Percentiles rank a stretch among this genome's conserved stretches.
Evolutionary conservation across 2,888 invertebrate genomes (phyloP).

Genomic region (Euzophera pinguis): DNA sequence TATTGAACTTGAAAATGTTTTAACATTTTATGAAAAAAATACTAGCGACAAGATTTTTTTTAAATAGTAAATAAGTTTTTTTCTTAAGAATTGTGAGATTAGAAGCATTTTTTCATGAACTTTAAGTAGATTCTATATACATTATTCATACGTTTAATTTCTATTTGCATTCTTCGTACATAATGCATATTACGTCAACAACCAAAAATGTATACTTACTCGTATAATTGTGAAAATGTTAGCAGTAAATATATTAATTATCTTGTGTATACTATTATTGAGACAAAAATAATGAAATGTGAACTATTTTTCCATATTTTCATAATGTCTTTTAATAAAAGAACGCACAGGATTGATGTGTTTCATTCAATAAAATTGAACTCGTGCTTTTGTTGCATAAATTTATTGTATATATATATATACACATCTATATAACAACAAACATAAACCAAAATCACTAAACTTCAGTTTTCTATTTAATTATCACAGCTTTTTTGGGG

Average conservation of each 20-base stretch:
- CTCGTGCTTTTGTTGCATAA: constrained; percentile 21
- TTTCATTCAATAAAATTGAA: constrained; percentile 33
- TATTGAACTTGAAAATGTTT: too few relatives aligned
- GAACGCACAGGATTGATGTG: constrained; percentile 29
- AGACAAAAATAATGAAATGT: constrained; percentile 29
- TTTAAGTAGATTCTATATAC: too few relatives aligned
- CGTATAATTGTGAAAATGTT: constrained; percentile 18
- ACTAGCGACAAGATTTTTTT: too few relatives aligned
- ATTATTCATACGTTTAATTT: too few relatives aligned
- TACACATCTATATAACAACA: constrained; percentile 22
- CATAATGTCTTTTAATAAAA: constrained; percentile 44
- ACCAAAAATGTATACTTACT: constrained; percentile 23
- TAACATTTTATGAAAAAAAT: too few relatives aligned
- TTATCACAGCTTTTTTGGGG: constrained; percentile 63
- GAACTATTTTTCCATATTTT: constrained; percentile 43
- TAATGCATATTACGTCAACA: not conserved
- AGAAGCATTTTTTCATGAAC: too few relatives aligned
- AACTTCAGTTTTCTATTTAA: constrained; percentile 25
- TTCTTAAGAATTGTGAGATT: too few relatives aligned
- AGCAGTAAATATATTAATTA: constrained; percentile 15
- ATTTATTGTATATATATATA: constrained; percentile 36
- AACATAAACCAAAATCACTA: constrained; percentile 17
- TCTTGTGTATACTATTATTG: constrained; percentile 19
- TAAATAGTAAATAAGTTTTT: too few relatives aligned
- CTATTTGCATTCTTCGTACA: too few relatives aligned